These are phyloP conservation scores for Lepisosteus oculatus DNA, from an alignment of 2,113 vertebrate species.

Conservation along the genomic window DNA sequence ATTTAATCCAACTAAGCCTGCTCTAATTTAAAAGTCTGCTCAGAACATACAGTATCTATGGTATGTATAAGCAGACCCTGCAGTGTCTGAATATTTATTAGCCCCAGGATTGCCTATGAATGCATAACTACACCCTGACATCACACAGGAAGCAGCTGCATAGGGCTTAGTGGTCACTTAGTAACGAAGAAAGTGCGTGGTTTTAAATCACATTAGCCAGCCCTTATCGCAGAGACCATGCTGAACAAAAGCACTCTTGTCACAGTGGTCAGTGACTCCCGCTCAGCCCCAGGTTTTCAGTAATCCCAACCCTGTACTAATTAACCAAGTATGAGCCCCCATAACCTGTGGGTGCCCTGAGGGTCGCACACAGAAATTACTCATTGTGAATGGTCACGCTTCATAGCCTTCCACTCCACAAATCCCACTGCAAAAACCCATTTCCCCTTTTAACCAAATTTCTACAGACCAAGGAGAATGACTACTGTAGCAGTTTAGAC, in stretches of 20 bases:
- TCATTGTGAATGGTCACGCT: conserved; percentile 1
- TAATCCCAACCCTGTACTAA: conserved; percentile 48
- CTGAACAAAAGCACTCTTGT: conserved; percentile 54
- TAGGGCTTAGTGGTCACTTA: conserved; percentile 39
- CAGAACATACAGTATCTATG: conserved; percentile 34
- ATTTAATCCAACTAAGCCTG: conserved; percentile 13
- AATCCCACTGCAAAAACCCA: not conserved
- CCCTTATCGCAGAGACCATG: conserved; percentile 33
- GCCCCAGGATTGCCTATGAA: conserved; percentile 35
- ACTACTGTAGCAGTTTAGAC: no score
- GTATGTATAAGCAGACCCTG: conserved; percentile 26
- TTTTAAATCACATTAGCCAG: conserved; percentile 48
- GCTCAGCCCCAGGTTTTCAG: conserved; percentile 27
- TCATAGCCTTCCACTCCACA: not conserved
- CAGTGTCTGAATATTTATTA: conserved; percentile 44
- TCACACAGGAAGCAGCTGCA: conserved; percentile 70
- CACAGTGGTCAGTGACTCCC: conserved; percentile 25
- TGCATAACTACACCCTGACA: conserved; percentile 60
- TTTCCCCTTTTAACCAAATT: not conserved
- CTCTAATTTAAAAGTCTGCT: conserved; percentile 17
- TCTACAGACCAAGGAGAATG: not conserved
- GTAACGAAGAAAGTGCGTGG: conserved; percentile 40
- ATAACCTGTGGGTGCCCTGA: conserved; percentile 10
- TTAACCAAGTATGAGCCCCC: conserved; percentile 36
- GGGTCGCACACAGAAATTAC: conserved; percentile 27